A percentile compares a stretch with the other conserved stretches of the same genome.
Evolutionary conservation across 1,140 invertebrate genomes (phyloP).

Genomic region (Aphelenchoides avenae): DNA sequence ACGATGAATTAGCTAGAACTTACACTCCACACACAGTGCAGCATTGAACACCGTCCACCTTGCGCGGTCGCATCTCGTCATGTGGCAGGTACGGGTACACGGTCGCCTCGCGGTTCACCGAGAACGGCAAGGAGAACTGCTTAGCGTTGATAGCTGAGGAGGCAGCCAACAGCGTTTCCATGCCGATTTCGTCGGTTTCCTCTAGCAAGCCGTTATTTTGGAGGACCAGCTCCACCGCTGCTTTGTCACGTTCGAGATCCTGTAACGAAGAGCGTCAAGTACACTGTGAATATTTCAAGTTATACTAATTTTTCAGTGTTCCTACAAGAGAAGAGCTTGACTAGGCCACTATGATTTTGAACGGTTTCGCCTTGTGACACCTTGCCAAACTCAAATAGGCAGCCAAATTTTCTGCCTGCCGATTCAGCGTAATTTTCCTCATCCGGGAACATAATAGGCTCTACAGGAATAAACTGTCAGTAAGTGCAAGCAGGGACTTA

Average conservation of each 20-base stretch:
- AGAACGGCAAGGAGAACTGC: constrained; percentile 13
- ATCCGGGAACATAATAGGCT: too few species aligned
- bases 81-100: constrained; percentile 21
- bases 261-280: constrained; percentile 16
- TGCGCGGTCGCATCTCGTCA: constrained; percentile 16
- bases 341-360: background rate
- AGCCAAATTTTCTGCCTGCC: too few species aligned
- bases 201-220: background rate
- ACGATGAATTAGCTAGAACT: background rate
- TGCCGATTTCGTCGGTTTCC: background rate
- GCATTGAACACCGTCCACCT: constrained; percentile 1
- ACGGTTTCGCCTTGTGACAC: too few species aligned
- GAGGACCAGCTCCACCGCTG: background rate
- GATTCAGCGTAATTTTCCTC: too few species aligned
- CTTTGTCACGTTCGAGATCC: constrained; percentile 5
- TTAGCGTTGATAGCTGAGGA: constrained; percentile 21
- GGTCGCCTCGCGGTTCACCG: constrained; percentile 21
- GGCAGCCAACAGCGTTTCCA: constrained; percentile 6
- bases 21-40: constrained; percentile 29
- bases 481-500: background rate
- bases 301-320: constrained; percentile 1
- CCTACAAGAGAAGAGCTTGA: background rate
- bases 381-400: too few species aligned
- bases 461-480: constrained; percentile 5
- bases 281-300: too few species aligned